These are phyloP conservation scores for Bothrops jararaca DNA, from an alignment of 2,113 vertebrate genomes.

Conservation along the genomic window DNA sequence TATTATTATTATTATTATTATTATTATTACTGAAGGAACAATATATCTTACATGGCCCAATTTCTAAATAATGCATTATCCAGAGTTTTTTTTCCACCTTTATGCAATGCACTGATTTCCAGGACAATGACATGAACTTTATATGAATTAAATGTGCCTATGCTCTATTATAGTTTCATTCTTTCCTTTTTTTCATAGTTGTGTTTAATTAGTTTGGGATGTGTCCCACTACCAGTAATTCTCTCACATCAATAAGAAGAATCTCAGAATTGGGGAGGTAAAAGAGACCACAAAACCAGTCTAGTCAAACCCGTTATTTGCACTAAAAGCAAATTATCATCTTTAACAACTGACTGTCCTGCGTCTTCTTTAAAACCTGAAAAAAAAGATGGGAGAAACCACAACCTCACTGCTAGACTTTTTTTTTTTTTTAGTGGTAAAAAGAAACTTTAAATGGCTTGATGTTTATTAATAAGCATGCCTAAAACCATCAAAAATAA, in stretches of 20 bases:
- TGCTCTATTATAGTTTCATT: neutral
- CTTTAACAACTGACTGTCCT: neutral
- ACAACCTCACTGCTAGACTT: neutral
- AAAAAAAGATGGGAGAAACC: neutral
- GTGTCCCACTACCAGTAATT: neutral
- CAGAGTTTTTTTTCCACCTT: neutral
- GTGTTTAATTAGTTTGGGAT: neutral
- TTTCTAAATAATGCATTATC: neutral
- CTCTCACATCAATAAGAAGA: neutral
- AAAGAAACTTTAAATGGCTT: slow-evolving; percentile 49
- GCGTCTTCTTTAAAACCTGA: neutral
- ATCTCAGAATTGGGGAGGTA: neutral
- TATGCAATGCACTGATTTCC: neutral
- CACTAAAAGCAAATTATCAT: neutral
- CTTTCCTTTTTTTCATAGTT: neutral
- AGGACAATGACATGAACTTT: neutral
- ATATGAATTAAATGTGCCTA: neutral
- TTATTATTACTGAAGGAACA: neutral
- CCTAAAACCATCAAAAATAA: slow-evolving; percentile 14
- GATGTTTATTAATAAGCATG: slow-evolving; percentile 18
- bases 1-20: no score
- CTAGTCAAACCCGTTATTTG: neutral
- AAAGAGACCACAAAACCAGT: neutral
- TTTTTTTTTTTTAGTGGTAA: slow-evolving; percentile 6
- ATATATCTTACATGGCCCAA: neutral